A percentile compares a stretch with the other conserved stretches of the same genome.
phyloP scores from a whole-genome alignment of 2,888 invertebrate species.

The Punctoribates punctum region DNA sequence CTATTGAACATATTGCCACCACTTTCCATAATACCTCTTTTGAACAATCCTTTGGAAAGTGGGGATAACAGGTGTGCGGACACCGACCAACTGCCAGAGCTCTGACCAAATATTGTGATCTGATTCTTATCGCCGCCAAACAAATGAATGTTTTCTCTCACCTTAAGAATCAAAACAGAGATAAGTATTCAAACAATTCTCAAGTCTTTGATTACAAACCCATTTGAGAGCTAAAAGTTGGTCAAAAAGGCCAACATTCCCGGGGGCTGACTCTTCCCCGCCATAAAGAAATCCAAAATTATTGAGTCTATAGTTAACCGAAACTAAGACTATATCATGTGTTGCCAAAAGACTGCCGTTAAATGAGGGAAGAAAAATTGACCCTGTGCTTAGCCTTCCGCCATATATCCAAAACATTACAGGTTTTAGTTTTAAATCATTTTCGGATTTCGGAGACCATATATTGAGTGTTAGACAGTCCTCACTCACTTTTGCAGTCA shows the following conservation, averaged over 20 bases:
- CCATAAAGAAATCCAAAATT: background rate
- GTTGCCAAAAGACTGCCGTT: background rate
- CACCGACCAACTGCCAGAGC: slow-evolving; percentile 17
- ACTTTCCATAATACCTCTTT: slow-evolving; percentile 31
- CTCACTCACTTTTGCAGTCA: too few species aligned
- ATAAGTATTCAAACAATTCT: too few species aligned
- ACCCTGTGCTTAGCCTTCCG: background rate
- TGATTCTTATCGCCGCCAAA: too few species aligned
- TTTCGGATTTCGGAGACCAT: background rate
- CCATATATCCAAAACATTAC: background rate
- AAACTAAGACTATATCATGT: background rate
- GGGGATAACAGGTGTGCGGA: slow-evolving; percentile 25
- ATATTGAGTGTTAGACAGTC: background rate
- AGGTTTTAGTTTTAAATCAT: background rate
- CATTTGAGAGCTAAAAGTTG: too few species aligned
- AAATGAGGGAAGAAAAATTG: background rate
- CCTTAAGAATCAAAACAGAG: too few species aligned
- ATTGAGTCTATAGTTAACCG: background rate
- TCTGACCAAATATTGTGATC: too few species aligned
- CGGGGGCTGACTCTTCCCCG: background rate
- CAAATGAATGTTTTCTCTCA: too few species aligned
- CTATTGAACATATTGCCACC: background rate
- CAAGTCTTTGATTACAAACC: too few species aligned
- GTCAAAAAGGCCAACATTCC: background rate
- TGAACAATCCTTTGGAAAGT: slow-evolving; percentile 1